Percentiles rank a stretch among this genome's conserved stretches.
Conservation (phyloP, 2,797 vertebrate genomes). For the Erethizon dorsatum region DNA sequence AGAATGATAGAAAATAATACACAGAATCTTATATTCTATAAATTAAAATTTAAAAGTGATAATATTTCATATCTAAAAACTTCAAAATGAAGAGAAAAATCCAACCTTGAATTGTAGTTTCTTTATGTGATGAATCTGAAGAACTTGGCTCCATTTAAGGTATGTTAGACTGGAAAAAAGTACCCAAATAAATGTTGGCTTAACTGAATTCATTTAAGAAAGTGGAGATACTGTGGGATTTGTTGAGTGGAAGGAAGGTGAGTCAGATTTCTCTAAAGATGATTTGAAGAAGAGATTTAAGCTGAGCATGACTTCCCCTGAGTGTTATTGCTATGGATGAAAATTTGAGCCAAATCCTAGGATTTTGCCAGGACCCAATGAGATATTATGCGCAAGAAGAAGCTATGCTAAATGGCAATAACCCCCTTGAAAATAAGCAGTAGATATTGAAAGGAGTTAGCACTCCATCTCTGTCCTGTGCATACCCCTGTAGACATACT, state of each 20-base stretch:
- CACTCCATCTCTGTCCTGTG: background rate
- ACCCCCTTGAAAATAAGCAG: slow-evolving; percentile 7
- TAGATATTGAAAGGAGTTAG: slow-evolving; percentile 6
- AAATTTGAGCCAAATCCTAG: slow-evolving; percentile 52
- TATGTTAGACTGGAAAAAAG: background rate
- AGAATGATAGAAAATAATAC: slow-evolving; percentile 47
- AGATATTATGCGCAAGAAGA: slow-evolving; percentile 3
- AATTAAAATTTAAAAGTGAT: slow-evolving; percentile 32
- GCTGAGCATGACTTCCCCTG: background rate
- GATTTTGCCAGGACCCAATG: background rate
- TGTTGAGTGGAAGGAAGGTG: background rate
- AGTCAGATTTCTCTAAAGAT: slow-evolving; percentile 37
- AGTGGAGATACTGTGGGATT: slow-evolving; percentile 35
- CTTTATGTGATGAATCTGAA: slow-evolving; percentile 43
- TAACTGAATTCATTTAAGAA: slow-evolving; percentile 38
- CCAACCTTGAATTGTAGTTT: slow-evolving; percentile 7
- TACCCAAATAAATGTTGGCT: slow-evolving; percentile 3
- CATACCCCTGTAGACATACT: background rate
- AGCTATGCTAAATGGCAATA: background rate
- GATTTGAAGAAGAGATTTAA: slow-evolving; percentile 22
- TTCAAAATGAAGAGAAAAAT: slow-evolving; percentile 18
- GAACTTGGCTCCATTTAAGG: background rate
- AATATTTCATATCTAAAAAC: slow-evolving; percentile 54
- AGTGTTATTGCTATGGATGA: background rate
- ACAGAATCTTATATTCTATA: slow-evolving; percentile 33